Evolutionary conservation across 2,797 vertebrate species (phyloP), one percentile per base, ranked within the genome.

Genomic region (Dallia pectoralis): DNA sequence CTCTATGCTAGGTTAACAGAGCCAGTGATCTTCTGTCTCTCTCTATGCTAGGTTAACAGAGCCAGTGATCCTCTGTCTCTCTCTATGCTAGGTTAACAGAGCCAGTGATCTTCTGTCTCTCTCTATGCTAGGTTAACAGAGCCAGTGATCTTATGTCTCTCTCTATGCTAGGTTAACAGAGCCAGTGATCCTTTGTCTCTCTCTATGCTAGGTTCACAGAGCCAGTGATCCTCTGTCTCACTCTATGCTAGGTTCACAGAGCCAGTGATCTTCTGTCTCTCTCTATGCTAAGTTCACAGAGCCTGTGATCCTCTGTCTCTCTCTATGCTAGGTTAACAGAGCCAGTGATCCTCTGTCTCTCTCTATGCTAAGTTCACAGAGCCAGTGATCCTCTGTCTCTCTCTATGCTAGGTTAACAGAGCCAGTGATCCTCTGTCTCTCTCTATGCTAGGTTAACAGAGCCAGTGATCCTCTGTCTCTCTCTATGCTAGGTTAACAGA

Each of bases 1-100:
- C 47, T 62, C 51, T 71, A 49, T 93, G 92, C 32, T 89, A 99
- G 97, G 91, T 92, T 99, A 91, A 98, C 95, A 12, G 98, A 99
- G 84, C 94, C 96, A 73, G 4, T 18, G 19, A 70, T 32, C 47
- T 44, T 62, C 47, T 61, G 3, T 61, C 0, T 64, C 70, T n/a
- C n/a, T n/a, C n/a, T n/a, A n/a, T n/a, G n/a, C n/a, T n/a, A n/a
- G n/a, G n/a, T n/a, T n/a, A n/a, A n/a, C n/a, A n/a, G n/a, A n/a
- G n/a, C n/a, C n/a, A n/a, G n/a, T n/a, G n/a, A n/a, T n/a, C n/a
- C n/a, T n/a, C n/a, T n/a, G n/a, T n/a, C n/a, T n/a, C n/a, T 56
- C 47, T 62, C 51, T 71, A 49, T 93, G 92, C 32, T 89, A 99
- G 97, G 91, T 92, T 99, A 91, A 98, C 95, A 12, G 98, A 99